Conservation (phyloP, 2,113 vertebrate genomes). For the Cheilinus undulatus region DNA sequence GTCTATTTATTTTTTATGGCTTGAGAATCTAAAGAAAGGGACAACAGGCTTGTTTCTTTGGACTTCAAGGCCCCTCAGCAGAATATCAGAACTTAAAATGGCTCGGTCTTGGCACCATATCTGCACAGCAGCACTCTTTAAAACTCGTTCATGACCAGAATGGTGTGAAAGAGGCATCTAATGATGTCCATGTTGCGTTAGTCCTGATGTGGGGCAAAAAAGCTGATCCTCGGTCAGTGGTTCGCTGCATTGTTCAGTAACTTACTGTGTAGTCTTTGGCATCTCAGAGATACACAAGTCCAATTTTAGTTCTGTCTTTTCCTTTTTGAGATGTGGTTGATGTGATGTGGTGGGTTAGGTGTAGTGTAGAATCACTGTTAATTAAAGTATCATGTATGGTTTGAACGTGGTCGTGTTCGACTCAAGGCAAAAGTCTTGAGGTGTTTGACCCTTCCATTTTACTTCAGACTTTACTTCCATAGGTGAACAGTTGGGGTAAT, state of each 20-base stretch:
- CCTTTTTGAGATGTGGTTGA: background rate
- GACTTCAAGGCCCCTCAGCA: background rate
- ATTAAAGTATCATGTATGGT: too few relatives aligned
- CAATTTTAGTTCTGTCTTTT: background rate
- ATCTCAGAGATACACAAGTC: background rate
- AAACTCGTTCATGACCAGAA: background rate
- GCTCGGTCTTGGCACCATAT: background rate
- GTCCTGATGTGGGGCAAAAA: too few relatives aligned
- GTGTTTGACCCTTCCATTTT: background rate
- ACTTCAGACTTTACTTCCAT: background rate
- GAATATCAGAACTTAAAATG: constrained; percentile 5
- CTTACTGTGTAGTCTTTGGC: background rate
- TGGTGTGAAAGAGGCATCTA: background rate
- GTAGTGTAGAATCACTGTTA: too few relatives aligned
- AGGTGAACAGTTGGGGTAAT: too few relatives aligned
- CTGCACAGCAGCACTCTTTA: constrained; percentile 1
- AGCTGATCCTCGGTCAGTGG: too few relatives aligned
- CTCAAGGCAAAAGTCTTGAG: background rate
- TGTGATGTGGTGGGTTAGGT: background rate
- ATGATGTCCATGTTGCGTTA: background rate
- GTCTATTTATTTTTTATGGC: constrained; percentile 2
- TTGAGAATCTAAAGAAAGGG: constrained; percentile 1
- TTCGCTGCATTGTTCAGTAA: background rate
- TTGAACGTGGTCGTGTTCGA: too few relatives aligned
- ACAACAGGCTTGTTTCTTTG: background rate